phyloP scores from a whole-genome alignment of 2,888 invertebrate species.

The Ommatoiulus sabulosus region DNA sequence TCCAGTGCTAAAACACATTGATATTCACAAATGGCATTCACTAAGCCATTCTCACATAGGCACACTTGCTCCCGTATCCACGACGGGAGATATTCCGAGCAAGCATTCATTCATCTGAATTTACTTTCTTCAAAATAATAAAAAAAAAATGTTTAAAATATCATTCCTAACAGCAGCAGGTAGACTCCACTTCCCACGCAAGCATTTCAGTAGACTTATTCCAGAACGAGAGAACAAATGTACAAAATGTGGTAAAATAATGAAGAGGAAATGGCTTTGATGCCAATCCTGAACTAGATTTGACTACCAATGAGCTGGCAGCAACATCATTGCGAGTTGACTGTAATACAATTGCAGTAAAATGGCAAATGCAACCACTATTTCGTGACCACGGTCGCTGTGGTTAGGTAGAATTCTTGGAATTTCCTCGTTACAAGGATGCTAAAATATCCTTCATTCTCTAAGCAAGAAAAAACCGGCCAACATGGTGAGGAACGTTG shows the following conservation, averaged over 20 bases:
- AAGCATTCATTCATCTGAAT: slow-evolving; percentile 29
- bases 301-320: not conserved
- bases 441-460: slow-evolving; percentile 50
- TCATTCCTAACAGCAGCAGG: slow-evolving; percentile 38
- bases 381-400: slow-evolving; percentile 46
- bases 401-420: slow-evolving; percentile 19
- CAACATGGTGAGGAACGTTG: slow-evolving; percentile 51
- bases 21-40: slow-evolving; percentile 7
- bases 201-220: slow-evolving; percentile 26
- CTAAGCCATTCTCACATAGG: not conserved
- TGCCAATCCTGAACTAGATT: slow-evolving; percentile 5
- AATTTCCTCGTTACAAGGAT: slow-evolving; percentile 46
- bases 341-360: slow-evolving; percentile 43
- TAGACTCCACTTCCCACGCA: slow-evolving; percentile 24
- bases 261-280: not conserved
- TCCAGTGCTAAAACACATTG: slow-evolving; percentile 34
- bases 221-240: slow-evolving; percentile 29
- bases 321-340: slow-evolving; percentile 15
- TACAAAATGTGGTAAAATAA: slow-evolving; percentile 13
- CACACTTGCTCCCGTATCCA: not conserved
- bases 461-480: slow-evolving; percentile 48
- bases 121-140: not conserved
- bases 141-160: not conserved
- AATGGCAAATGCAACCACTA: slow-evolving; percentile 49
- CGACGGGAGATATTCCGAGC: not conserved